These are phyloP conservation scores for Heliconius hortense DNA, from an alignment of 2,888 invertebrate species.

Conservation along the genomic window DNA sequence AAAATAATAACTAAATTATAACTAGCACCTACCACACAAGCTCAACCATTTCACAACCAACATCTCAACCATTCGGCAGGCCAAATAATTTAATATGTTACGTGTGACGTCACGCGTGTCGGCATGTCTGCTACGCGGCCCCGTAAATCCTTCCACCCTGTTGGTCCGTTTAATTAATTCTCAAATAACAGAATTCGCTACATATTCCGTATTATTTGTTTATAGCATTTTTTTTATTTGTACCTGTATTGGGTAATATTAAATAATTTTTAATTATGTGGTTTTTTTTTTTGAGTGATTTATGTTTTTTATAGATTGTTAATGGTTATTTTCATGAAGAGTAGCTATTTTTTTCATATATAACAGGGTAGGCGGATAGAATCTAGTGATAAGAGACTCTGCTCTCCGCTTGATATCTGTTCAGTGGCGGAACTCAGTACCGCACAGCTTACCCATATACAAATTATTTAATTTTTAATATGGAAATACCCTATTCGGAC, in stretches of 20 bases:
- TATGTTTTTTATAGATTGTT: too few relatives aligned
- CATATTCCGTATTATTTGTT: slow-evolving; percentile 48
- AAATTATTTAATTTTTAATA: too few relatives aligned
- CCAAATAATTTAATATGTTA: slow-evolving; percentile 68
- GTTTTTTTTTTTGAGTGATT: background rate
- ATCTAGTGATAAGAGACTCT: too few relatives aligned
- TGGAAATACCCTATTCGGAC: too few relatives aligned
- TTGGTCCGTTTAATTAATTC: slow-evolving; percentile 78
- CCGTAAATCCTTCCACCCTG: slow-evolving; percentile 74
- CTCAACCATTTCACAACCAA: slow-evolving; percentile 17
- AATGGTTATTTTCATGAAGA: too few relatives aligned
- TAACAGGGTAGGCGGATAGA: too few relatives aligned
- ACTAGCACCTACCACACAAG: background rate
- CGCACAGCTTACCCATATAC: too few relatives aligned
- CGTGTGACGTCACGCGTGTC: slow-evolving; percentile 68
- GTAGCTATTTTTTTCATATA: too few relatives aligned
- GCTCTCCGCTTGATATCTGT: too few relatives aligned
- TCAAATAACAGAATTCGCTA: slow-evolving; percentile 59
- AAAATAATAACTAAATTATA: background rate
- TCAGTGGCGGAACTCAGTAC: too few relatives aligned
- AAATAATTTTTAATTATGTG: background rate
- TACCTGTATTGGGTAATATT: slow-evolving; percentile 29
- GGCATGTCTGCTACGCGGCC: slow-evolving; percentile 58
- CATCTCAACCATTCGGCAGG: slow-evolving; percentile 46
- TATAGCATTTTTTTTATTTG: slow-evolving; percentile 43